Evolutionary conservation across 2,797 vertebrate species (phyloP), one percentile per base, ranked within the genome.

Genomic region (Poeciliopsis infans): DNA sequence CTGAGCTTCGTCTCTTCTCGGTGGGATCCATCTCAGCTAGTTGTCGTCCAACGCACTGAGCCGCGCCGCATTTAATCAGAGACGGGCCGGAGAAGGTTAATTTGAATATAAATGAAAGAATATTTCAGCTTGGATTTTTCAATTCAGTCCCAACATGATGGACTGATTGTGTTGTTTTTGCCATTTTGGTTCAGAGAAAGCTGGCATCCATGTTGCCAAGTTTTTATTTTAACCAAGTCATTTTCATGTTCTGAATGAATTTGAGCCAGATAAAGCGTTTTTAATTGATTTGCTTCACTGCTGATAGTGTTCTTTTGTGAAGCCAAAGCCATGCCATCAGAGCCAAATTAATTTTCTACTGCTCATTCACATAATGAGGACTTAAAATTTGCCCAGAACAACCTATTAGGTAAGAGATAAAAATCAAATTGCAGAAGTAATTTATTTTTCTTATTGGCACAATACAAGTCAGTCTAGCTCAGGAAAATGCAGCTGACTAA

Each of bases 51-150:
- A 74, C 31, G 53, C 75, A 68, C 78, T n/a, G 39, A 84, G 81
- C 78, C 84, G 69, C 82, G 23, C 25, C 8, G 73, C 31, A 81
- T 82, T 87, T 91, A 90, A 93, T 93, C 85, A 89, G 80, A 90
- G 90, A 89, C 55, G 71, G 78, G 77, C 20, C 3, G 71, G 16
- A 79, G 46, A 74, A 66, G 82, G 74, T 82, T 89, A 73, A 88
- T 91, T 88, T 89, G 76, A 91, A 90, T 87, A 83, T 82, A 88
- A 91, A 90, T 87, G 51, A 92, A 76, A 10, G 41, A 85, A 78
- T n/a, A 74, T 84, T 79, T 86, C 74, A 79, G 61, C 74, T 83
- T 33, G 70, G 78, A 55, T 78, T 79, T n/a, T 76, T 72, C 45
- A 49, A 43, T 75, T 51, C 77, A 41, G 53, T 76, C 77, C n/a